Base-by-base conservation (phyloP, 2,888 invertebrate genomes). In the Eupithecia tripunctaria region DNA sequence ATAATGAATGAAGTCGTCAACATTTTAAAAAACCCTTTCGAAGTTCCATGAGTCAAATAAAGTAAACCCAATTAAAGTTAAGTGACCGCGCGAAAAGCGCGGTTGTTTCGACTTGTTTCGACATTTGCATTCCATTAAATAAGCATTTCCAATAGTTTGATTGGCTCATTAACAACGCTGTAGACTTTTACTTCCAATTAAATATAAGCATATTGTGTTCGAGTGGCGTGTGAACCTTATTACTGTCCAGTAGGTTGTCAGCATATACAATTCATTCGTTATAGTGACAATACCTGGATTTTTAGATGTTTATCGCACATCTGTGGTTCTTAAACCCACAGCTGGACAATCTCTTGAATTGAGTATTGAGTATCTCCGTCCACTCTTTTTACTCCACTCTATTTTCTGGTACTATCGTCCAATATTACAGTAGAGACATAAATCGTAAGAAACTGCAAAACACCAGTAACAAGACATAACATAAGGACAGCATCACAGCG, bases 401-500 rank as follows among this genome's bases (percentile, higher is more conserved):
- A 21, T 51, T 21, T 51, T 51, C n/a, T 21, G 51, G 10, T 8
- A 51, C 21, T 21, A 21, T 15, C 25, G 27, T 14, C 14, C 12
- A 25, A 27, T 27, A n/a, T 27, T 38, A 36, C 10, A 10, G 10
- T 36, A 29, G 59, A 15, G 27, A 29, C 4, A 18, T 29, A 18
- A 27, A 29, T 29, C 60, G 7, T 29, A 60, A 60, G 27, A 29
- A 15, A 6, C 5, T 29, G 3, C 60, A 29, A 41, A 25, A 15
- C 38, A 25, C 38, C 36, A 21, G 14, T 41, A 64, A 25, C 38
- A 15, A 41, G 36, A 64, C 15, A 21, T 38, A n/a, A 64, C 38
- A 38, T 27, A 36, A 64, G 64, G 38, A 64, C 38, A 64, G 36
- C 25, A 41, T 63, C 62, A 32, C 21, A 51, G 47, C 12, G 41